These are phyloP conservation scores for Tyrannus savana DNA, from an alignment of 2,113 vertebrate genomes.

Conservation along the genomic window DNA sequence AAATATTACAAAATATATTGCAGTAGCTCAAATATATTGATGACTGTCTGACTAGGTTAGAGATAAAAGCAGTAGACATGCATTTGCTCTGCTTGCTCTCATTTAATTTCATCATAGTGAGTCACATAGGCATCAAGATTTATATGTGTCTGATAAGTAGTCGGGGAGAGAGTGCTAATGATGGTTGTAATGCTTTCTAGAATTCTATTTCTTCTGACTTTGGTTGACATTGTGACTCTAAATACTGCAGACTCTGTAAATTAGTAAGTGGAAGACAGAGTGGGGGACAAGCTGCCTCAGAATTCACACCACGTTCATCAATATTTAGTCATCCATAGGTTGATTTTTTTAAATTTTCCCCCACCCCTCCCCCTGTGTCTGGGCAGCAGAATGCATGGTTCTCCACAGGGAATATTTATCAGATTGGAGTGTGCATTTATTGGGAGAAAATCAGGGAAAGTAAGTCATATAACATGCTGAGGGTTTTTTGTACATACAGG, in stretches of 20 bases:
- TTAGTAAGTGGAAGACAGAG: neutral
- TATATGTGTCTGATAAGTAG: constrained; percentile 60
- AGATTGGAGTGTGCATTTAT: neutral
- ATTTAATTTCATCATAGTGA: constrained; percentile 64
- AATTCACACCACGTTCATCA: neutral
- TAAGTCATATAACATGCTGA: neutral
- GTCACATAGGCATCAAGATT: constrained; percentile 60
- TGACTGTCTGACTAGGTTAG: constrained; percentile 41
- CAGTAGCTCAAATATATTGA: constrained; percentile 24
- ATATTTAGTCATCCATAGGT: neutral
- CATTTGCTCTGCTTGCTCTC: constrained; percentile 49
- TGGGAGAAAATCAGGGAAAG: neutral
- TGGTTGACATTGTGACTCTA: constrained; percentile 61
- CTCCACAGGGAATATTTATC: constrained; percentile 3
- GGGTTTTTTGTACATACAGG: neutral
- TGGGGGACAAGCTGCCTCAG: neutral
- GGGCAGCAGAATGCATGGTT: neutral
- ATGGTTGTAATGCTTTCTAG: constrained; percentile 50
- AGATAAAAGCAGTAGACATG: constrained; percentile 46
- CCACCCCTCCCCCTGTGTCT: neutral
- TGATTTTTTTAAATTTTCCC: neutral
- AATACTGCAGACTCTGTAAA: constrained; percentile 43
- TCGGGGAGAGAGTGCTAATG: constrained; percentile 34
- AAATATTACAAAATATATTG: constrained; percentile 28
- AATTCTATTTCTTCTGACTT: constrained; percentile 62